A percentile compares a stretch with the other conserved stretches of the same genome.
Evolutionary conservation across 2,888 invertebrate species (phyloP).

Genomic region (Xylota segnis): DNA sequence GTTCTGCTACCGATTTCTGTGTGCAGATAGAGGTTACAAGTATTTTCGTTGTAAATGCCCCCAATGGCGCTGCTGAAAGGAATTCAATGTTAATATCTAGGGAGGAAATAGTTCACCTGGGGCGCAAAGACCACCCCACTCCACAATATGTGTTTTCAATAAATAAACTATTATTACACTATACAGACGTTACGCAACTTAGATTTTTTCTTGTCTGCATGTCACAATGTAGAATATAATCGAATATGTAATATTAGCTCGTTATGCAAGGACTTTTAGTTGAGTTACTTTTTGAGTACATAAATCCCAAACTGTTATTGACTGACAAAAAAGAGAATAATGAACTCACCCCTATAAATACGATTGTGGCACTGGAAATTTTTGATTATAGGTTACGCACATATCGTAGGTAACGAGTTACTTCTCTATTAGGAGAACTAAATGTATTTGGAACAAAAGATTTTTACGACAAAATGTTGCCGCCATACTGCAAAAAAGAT

Average conservation of each 20-base stretch:
- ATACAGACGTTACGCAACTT: background rate
- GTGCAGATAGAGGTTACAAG: constrained; percentile 35
- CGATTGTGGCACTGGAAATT: background rate
- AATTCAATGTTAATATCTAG: constrained; percentile 71
- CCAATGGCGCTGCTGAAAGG: constrained; percentile 75
- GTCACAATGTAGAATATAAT: background rate
- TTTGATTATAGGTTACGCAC: constrained; percentile 34
- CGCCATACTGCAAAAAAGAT: background rate
- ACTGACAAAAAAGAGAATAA: background rate
- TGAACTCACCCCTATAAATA: constrained; percentile 26
- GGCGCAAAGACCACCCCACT: constrained; percentile 66
- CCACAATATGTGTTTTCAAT: constrained; percentile 68
- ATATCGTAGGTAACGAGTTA: constrained; percentile 6
- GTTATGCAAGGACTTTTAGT: constrained; percentile 35
- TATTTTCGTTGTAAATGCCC: constrained; percentile 53
- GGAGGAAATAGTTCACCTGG: constrained; percentile 64
- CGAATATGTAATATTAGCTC: constrained; percentile 3
- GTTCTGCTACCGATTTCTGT: constrained; percentile 40
- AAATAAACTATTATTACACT: constrained; percentile 76
- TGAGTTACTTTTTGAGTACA: constrained; percentile 29
- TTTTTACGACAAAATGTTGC: background rate
- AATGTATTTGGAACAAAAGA: constrained; percentile 9
- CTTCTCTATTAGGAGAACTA: background rate
- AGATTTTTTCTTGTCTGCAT: constrained; percentile 10
- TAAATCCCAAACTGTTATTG: background rate